These are phyloP conservation scores for Tyrophagus putrescentiae DNA, from an alignment of 1,140 invertebrate genomes.

Conservation along the genomic window DNA sequence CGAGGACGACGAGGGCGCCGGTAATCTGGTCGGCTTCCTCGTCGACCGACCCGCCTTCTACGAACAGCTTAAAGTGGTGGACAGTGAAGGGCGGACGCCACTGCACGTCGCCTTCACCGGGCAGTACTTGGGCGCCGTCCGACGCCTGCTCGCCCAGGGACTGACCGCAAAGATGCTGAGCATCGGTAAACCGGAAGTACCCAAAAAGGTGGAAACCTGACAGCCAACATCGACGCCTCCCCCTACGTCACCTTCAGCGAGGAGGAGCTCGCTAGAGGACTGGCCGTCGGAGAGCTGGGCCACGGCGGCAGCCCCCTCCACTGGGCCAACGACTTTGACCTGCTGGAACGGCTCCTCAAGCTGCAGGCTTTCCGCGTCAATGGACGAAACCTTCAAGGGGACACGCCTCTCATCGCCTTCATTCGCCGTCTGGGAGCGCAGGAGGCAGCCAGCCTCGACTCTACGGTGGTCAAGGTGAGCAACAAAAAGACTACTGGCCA, in stretches of 20 bases:
- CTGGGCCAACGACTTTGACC: neutral
- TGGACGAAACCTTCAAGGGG: neutral
- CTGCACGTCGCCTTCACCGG: neutral
- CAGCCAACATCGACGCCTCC: neutral
- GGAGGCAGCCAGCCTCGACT: no score
- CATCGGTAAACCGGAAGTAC: no score
- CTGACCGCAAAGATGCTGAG: neutral
- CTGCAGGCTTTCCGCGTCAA: neutral
- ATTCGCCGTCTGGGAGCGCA: no score
- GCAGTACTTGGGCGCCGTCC: neutral
- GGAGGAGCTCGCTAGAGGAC: neutral
- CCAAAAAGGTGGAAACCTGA: neutral
- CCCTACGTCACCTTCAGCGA: neutral
- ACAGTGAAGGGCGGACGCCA: neutral
- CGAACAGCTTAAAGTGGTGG: neutral
- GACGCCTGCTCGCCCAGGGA: neutral
- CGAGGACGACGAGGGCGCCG: no score
- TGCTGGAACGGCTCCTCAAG: neutral
- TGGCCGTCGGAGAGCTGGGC: neutral
- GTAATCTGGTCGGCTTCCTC: neutral
- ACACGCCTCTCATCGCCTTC: slow-evolving; percentile 12
- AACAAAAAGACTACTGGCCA: no score
- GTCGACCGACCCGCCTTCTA: neutral
- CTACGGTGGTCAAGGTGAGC: no score
- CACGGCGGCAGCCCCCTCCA: neutral